These are phyloP conservation scores for Thymelicus lineola DNA, from an alignment of 2,888 invertebrate species.

Conservation along the genomic window DNA sequence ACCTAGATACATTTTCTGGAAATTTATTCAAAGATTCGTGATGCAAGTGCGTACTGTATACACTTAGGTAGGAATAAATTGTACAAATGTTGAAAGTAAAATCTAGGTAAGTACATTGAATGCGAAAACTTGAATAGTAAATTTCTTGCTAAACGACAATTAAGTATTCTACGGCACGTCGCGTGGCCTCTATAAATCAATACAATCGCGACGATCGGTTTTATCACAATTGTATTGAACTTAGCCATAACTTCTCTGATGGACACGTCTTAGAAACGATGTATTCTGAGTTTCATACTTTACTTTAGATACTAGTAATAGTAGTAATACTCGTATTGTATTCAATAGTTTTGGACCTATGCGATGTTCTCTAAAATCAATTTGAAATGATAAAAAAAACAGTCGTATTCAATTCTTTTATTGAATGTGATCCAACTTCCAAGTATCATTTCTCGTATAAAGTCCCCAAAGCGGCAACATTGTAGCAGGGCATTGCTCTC, in stretches of 20 bases:
- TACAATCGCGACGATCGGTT: conserved; percentile 18
- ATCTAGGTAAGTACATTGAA: neutral
- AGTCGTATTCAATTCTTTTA: neutral
- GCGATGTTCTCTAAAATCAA: no score
- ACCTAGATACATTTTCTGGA: no score
- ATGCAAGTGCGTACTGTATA: no score
- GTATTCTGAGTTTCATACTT: no score
- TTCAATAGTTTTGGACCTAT: no score
- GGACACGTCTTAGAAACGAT: no score
- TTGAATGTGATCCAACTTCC: neutral
- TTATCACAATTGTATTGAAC: conserved; percentile 17
- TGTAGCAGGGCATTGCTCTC: conserved; percentile 40
- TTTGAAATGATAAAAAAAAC: no score
- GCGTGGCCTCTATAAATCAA: conserved; percentile 30
- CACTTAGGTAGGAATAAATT: no score
- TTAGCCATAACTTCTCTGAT: conserved; percentile 3
- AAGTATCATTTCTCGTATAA: conserved; percentile 1
- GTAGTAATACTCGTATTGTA: no score
- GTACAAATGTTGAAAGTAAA: no score
- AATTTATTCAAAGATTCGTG: no score
- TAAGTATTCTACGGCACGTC: conserved; percentile 21
- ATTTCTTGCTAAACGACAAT: conserved; percentile 12
- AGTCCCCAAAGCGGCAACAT: conserved; percentile 16
- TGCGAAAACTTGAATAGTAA: conserved; percentile 18
- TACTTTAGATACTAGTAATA: no score